Evolutionary conservation across 2,797 vertebrate species (phyloP), one percentile per base, ranked within the genome.

Genomic region (Siniperca obscura): DNA sequence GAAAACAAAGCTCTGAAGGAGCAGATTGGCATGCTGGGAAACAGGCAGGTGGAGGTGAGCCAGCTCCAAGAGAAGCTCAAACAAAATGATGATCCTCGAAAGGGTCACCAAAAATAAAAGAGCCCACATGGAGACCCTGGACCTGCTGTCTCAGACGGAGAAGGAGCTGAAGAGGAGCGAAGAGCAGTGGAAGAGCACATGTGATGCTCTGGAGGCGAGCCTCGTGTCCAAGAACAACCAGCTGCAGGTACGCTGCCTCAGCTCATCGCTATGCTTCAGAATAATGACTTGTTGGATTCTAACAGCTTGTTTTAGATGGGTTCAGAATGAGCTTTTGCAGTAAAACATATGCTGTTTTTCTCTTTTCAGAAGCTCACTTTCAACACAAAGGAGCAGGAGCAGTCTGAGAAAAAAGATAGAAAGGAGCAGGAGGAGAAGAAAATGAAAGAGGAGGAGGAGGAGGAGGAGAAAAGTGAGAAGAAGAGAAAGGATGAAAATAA

Each of bases 21-120:
- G n/a, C n/a, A n/a, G n/a, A n/a, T n/a, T n/a, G n/a, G n/a, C n/a
- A n/a, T 75, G 19, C 36, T 68, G 30, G 8, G 55, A 75, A 59
- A 52, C 30, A 66, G 30, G 19, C 48, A 68, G 48, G 44, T 22
- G 36, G 42, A 40, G 73, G 34, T 70, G 59, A 84, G 69, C 42
- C 59, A 69, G 36, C 48, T 73, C 64, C 2, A 52, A 64, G 34
- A 70, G 22, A 7, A 46, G 34, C 44, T 56, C 2, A 73, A 48
- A 70, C 3, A 53, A 19, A 69, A 76, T 21, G 25, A 66, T 6
- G 2, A 76, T 68, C 14, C 13, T 70, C 7, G 30, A 42, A 70
- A 70, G 16, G 22, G 34, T n/a, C 30, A 48, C 13, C 30, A 25
- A 55, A n/a, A 53, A 13, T 30, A 81, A 21, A 12, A 56, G 27